Evolutionary conservation across 2,797 vertebrate genomes (phyloP).

Genomic region (Nyctibius grandis): DNA sequence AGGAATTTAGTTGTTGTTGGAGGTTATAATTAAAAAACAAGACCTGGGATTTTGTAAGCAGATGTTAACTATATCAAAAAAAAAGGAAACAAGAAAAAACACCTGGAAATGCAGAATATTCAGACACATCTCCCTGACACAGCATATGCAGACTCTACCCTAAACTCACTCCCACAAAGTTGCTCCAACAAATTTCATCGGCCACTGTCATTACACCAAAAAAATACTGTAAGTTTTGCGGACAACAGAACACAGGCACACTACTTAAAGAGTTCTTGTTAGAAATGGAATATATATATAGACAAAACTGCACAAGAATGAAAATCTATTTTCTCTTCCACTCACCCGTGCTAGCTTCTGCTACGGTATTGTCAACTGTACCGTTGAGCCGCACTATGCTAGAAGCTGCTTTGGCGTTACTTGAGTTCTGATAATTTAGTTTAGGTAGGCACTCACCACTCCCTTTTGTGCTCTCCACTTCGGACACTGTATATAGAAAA

Average conservation of each 20-base stretch:
- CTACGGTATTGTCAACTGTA: not conserved
- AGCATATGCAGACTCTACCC: not conserved
- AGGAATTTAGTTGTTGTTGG: not conserved
- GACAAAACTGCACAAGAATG: not conserved
- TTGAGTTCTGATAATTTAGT: slow-evolving; percentile 60
- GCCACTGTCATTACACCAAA: not conserved
- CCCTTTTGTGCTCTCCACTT: slow-evolving; percentile 76
- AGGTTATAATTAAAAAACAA: not conserved
- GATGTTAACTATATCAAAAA: not conserved
- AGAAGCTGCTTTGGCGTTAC: not conserved
- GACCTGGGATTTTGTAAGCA: not conserved
- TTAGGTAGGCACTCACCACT: slow-evolving; percentile 75
- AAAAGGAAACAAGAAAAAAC: not conserved
- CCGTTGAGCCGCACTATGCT: slow-evolving; percentile 73
- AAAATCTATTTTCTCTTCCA: not conserved
- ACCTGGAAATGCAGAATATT: not conserved
- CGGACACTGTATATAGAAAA: slow-evolving; percentile 70
- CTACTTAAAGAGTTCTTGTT: not conserved
- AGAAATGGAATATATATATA: accelerated
- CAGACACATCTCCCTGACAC: not conserved
- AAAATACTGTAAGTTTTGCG: not conserved
- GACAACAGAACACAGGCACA: not conserved
- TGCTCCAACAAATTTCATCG: not conserved
- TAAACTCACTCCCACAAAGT: not conserved
- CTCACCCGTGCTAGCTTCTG: slow-evolving; percentile 60